Evolutionary conservation across 1,140 invertebrate species (phyloP).

Genomic region (Lepidotrigona ventralis): DNA sequence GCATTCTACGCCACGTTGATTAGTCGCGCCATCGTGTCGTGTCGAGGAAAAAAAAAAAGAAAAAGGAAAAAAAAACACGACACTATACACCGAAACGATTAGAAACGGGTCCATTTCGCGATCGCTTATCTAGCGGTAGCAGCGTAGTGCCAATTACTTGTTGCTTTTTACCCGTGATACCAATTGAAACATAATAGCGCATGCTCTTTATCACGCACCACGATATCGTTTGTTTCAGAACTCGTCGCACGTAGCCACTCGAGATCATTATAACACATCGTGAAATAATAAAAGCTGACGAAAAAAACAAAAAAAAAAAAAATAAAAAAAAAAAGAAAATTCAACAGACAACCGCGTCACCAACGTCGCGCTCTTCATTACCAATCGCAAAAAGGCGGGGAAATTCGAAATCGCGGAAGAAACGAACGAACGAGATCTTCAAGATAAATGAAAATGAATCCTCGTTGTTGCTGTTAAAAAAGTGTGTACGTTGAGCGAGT

Average conservation of each 20-base stretch:
- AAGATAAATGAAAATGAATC: not conserved
- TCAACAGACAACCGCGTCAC: not conserved
- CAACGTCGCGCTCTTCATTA: too few species aligned
- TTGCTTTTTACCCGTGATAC: constrained; percentile 33
- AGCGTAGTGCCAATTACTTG: constrained; percentile 32
- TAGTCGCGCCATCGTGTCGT: too few species aligned
- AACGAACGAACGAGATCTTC: not conserved
- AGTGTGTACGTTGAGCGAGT: too few species aligned
- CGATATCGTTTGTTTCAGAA: not conserved
- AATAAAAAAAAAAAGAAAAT: not conserved
- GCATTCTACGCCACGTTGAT: too few species aligned
- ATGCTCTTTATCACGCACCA: constrained; percentile 26
- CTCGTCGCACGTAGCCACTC: not conserved
- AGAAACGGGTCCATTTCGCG: not conserved
- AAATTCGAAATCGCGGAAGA: too few species aligned
- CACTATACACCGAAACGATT: not conserved
- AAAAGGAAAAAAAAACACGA: not conserved
- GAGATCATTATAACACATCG: too few species aligned
- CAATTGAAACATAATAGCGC: constrained; percentile 38
- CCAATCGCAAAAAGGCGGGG: too few species aligned
- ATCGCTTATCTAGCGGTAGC: not conserved
- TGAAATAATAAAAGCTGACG: not conserved
- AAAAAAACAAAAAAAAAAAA: not conserved
- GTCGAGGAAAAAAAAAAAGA: not conserved
- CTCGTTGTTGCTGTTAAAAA: not conserved